Conservation (phyloP, 1,140 invertebrate species). For the Maniola jurtina region DNA sequence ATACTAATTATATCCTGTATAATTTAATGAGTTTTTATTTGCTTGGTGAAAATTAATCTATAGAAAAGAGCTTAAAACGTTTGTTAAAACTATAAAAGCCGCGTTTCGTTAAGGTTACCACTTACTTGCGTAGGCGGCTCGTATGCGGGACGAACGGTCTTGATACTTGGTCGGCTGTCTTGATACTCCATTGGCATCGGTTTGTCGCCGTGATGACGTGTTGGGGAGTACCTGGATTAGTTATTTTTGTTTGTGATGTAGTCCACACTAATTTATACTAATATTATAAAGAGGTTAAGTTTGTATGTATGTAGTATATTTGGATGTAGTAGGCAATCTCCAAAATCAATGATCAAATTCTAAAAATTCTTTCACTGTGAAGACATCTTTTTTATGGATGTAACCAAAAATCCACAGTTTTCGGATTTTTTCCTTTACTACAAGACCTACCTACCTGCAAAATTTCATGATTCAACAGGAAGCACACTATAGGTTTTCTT, state of each 20-base stretch:
- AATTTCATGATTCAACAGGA: no score
- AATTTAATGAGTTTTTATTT: no score
- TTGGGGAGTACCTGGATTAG: conserved; percentile 24
- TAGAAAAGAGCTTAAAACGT: background rate
- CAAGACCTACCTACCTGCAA: no score
- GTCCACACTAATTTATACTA: background rate
- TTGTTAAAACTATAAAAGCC: background rate
- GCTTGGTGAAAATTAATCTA: no score
- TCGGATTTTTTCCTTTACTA: no score
- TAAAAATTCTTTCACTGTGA: no score
- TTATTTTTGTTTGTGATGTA: background rate
- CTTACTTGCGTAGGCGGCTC: conserved; percentile 46
- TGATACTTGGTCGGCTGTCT: conserved; percentile 25
- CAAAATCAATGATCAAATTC: no score
- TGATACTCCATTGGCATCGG: conserved; percentile 37
- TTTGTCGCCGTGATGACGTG: conserved; percentile 26
- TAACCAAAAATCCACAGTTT: no score
- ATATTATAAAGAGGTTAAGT: background rate
- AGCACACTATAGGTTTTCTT: no score
- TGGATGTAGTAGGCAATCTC: background rate
- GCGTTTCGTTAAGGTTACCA: background rate
- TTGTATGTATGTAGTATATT: conserved; percentile 18
- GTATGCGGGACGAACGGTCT: conserved; percentile 52
- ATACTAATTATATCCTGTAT: no score
- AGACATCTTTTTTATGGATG: no score